These are phyloP conservation scores for Thaumetopoea pityocampa DNA, from an alignment of 1,140 invertebrate species.

Conservation along the genomic window DNA sequence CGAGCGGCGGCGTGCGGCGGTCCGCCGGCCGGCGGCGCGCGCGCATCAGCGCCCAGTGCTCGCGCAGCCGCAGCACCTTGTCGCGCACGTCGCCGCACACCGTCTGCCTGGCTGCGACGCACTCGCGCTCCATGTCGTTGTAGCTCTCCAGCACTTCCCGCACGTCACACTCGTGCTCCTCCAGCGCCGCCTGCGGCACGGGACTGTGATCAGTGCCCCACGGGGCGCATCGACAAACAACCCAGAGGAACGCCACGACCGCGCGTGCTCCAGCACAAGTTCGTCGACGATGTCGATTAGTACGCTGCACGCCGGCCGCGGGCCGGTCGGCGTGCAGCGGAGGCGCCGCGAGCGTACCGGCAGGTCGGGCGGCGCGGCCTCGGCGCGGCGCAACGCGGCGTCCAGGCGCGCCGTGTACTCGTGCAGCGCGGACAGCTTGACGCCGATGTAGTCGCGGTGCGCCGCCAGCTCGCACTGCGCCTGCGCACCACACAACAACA, in stretches of 20 bases:
- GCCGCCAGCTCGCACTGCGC: conserved; percentile 66
- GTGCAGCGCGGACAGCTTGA: conserved; percentile 78
- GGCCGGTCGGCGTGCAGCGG: background rate
- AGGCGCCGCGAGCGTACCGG: conserved; percentile 61
- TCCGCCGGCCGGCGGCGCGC: conserved; percentile 78
- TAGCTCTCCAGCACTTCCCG: conserved; percentile 82
- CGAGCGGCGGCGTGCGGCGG: conserved; percentile 81
- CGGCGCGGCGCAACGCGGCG: conserved; percentile 76
- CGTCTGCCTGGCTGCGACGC: conserved; percentile 77
- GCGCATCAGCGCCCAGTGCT: conserved; percentile 76
- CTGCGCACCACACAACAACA: conserved; percentile 29
- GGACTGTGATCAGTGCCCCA: background rate
- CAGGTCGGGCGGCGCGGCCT: conserved; percentile 51
- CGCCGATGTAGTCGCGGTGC: conserved; percentile 78
- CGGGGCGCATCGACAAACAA: background rate
- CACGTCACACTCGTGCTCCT: conserved; percentile 79
- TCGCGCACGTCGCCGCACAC: conserved; percentile 78
- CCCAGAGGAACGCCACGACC: background rate
- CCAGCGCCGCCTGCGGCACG: conserved; percentile 45
- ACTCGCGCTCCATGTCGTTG: conserved; percentile 78
- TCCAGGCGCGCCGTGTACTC: conserved; percentile 78
- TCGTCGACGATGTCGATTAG: background rate
- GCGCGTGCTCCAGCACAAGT: conserved; percentile 2
- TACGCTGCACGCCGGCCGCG: no score
- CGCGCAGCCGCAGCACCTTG: conserved; percentile 41